Evolutionary conservation across 2,797 vertebrate genomes (phyloP).

Genomic region (Acrossocheilus fasciatus): DNA sequence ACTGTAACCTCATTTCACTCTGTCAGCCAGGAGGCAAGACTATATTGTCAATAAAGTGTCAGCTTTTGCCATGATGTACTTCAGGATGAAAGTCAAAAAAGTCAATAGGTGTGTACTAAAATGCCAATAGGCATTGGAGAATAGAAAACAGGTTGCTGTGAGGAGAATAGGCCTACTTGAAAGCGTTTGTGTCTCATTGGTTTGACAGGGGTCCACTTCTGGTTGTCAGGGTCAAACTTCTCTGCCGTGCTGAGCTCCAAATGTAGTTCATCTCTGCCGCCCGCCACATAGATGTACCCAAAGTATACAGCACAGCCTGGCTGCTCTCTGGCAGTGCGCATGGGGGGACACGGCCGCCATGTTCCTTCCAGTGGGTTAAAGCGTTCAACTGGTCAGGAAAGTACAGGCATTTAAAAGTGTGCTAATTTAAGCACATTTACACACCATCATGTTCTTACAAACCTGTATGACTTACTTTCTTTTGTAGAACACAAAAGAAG

Average conservation of each 20-base stretch:
- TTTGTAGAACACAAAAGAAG: not conserved
- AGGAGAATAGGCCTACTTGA: slow-evolving; percentile 60
- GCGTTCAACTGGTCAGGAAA: slow-evolving; percentile 70
- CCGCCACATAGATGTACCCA: slow-evolving; percentile 67
- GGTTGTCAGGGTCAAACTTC: slow-evolving; percentile 64
- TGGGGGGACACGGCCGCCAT: slow-evolving; percentile 70
- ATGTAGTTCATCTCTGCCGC: slow-evolving; percentile 68
- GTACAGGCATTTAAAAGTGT: not conserved
- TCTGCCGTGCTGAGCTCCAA: slow-evolving; percentile 68
- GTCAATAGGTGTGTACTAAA: slow-evolving; percentile 9
- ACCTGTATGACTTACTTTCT: slow-evolving; percentile 1
- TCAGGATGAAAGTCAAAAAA: not conserved
- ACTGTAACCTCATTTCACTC: slow-evolving; percentile 16
- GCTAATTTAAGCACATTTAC: not conserved
- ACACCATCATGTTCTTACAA: not conserved
- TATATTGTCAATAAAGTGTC: not conserved
- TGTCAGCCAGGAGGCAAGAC: slow-evolving; percentile 25
- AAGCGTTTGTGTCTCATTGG: slow-evolving; percentile 70
- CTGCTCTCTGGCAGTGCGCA: slow-evolving; percentile 70
- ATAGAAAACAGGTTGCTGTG: not conserved
- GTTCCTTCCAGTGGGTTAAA: slow-evolving; percentile 70
- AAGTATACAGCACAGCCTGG: slow-evolving; percentile 70
- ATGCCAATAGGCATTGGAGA: not conserved
- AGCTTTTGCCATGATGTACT: not conserved
- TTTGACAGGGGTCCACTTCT: slow-evolving; percentile 64